A percentile compares a stretch with the other conserved stretches of the same genome.
Evolutionary conservation across 2,888 invertebrate species (phyloP).

Genomic region (Brenthis ino): DNA sequence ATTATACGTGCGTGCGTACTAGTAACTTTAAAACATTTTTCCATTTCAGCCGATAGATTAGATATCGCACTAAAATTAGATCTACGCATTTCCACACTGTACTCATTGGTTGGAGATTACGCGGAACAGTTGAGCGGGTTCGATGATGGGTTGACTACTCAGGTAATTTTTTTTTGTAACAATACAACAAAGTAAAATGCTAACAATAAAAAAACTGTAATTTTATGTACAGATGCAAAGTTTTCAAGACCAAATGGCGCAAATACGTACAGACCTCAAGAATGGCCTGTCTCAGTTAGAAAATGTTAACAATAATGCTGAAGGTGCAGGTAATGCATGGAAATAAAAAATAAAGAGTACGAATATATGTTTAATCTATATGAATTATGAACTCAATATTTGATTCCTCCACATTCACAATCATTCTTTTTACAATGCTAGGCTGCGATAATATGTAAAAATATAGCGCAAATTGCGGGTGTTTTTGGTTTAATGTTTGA

Average conservation of each 20-base stretch:
- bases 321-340: constrained; percentile 55
- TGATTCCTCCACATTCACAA: too few relatives aligned
- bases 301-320: constrained; percentile 57
- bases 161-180: constrained; percentile 49
- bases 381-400: too few relatives aligned
- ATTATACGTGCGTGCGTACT: too few relatives aligned
- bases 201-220: neutral
- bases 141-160: constrained; percentile 59
- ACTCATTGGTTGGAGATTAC: constrained; percentile 56
- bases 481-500: too few relatives aligned
- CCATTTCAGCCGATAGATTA: constrained; percentile 56
- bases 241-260: constrained; percentile 64
- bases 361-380: too few relatives aligned
- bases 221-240: constrained; percentile 54
- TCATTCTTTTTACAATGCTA: too few relatives aligned
- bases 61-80: constrained; percentile 51
- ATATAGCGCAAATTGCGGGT: too few relatives aligned
- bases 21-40: neutral
- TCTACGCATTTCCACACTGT: constrained; percentile 49
- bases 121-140: constrained; percentile 61
- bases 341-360: too few relatives aligned
- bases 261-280: constrained; percentile 57
- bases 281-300: constrained; percentile 55
- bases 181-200: neutral
- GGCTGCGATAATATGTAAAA: too few relatives aligned